phyloP scores from a whole-genome alignment of 2,797 vertebrate genomes.

The Scomberomorus guttatus region DNA sequence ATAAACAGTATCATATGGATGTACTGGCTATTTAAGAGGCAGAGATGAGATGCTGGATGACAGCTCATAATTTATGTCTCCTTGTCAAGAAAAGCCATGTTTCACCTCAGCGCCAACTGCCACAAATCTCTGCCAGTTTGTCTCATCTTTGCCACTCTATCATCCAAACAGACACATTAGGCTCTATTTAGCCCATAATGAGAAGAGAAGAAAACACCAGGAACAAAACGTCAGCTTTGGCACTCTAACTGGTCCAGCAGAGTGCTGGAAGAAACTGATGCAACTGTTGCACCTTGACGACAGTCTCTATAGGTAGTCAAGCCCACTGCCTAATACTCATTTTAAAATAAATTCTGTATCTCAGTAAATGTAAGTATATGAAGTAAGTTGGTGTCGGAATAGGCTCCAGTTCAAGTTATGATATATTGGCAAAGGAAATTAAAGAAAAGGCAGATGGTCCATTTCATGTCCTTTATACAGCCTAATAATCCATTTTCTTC shows the following conservation, averaged over 20 bases:
- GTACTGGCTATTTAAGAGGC: slow-evolving; percentile 6
- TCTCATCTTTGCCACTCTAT: slow-evolving; percentile 21
- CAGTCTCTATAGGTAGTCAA: background rate
- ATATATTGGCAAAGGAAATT: background rate
- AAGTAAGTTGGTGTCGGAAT: too few relatives aligned
- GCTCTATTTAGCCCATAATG: slow-evolving; percentile 50
- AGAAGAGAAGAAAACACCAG: slow-evolving; percentile 28
- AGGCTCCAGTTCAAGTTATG: background rate
- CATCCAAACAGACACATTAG: slow-evolving; percentile 27
- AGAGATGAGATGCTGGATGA: slow-evolving; percentile 25
- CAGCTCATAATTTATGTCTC: slow-evolving; percentile 42
- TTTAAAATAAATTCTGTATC: background rate
- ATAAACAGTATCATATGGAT: slow-evolving; percentile 31
- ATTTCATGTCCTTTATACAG: background rate
- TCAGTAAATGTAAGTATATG: background rate
- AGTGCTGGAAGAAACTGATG: slow-evolving; percentile 3
- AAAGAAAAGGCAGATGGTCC: background rate
- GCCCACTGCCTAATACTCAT: background rate
- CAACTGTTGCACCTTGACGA: background rate
- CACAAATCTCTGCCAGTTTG: slow-evolving; percentile 26
- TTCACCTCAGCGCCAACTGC: slow-evolving; percentile 9
- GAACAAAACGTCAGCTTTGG: slow-evolving; percentile 22
- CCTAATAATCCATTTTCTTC: background rate
- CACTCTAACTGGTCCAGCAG: background rate
- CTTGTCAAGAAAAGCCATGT: slow-evolving; percentile 36